These are phyloP conservation scores for Venturia canescens DNA, from an alignment of 1,140 invertebrate species.

Conservation along the genomic window DNA sequence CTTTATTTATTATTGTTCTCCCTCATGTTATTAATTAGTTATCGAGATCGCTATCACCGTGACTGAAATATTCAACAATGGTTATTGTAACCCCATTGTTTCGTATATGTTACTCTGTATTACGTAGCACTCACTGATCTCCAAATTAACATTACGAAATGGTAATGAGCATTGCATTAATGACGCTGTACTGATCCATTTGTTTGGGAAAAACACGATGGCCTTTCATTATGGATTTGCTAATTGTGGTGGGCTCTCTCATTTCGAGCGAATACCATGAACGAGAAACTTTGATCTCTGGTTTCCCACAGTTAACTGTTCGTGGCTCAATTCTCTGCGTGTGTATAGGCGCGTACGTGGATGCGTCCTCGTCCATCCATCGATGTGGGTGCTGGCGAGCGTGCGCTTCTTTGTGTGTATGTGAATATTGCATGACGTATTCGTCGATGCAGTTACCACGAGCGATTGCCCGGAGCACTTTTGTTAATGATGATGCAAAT, in stretches of 20 bases:
- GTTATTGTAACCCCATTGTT: background rate
- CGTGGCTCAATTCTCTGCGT: background rate
- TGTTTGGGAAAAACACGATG: slow-evolving; percentile 7
- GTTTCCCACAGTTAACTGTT: background rate
- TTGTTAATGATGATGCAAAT: background rate
- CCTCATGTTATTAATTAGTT: too few relatives aligned
- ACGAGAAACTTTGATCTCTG: slow-evolving; percentile 13
- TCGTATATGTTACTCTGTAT: background rate
- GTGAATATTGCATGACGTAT: background rate
- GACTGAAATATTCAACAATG: background rate
- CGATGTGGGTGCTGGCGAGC: background rate
- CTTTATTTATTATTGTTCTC: too few relatives aligned
- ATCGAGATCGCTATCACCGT: background rate
- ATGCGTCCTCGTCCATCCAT: background rate
- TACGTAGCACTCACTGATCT: background rate
- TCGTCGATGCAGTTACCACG: background rate
- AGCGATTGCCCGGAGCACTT: background rate
- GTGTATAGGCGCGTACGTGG: too few relatives aligned
- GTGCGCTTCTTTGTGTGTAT: too few relatives aligned
- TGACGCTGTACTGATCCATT: background rate
- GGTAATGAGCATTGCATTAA: background rate
- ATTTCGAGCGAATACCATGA: background rate
- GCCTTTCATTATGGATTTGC: background rate
- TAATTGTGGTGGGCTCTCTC: slow-evolving; percentile 8
- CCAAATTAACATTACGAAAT: background rate